These are phyloP conservation scores for Mantis religiosa DNA, from an alignment of 2,888 invertebrate species.

Conservation along the genomic window DNA sequence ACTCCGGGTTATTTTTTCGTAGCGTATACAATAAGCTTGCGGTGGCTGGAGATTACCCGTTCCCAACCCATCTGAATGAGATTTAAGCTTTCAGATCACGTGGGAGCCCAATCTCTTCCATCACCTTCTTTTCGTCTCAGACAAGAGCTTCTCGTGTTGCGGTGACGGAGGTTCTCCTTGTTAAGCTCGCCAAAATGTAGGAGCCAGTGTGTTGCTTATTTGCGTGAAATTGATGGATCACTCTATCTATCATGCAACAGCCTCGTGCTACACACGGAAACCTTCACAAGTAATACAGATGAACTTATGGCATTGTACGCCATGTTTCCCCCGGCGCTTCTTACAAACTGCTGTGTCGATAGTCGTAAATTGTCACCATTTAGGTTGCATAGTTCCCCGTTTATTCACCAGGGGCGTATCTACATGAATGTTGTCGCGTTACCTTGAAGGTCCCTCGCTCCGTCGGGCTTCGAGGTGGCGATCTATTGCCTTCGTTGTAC, in stretches of 20 bases:
- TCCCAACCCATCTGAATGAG: background rate
- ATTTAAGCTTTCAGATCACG: background rate
- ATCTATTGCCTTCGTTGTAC: too few relatives aligned
- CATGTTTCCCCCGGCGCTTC: too few relatives aligned
- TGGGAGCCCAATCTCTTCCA: background rate
- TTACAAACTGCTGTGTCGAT: too few relatives aligned
- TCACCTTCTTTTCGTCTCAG: background rate
- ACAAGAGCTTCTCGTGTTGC: background rate
- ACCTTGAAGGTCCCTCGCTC: too few relatives aligned
- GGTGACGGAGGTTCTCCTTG: background rate
- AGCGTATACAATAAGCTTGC: background rate
- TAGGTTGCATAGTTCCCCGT: too few relatives aligned
- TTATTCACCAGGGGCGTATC: too few relatives aligned
- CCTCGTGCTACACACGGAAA: too few relatives aligned
- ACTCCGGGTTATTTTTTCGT: background rate
- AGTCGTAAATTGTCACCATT: too few relatives aligned
- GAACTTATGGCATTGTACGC: too few relatives aligned
- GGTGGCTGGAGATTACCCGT: background rate
- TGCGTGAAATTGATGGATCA: conserved; percentile 22
- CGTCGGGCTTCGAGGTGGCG: too few relatives aligned
- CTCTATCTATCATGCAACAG: conserved; percentile 3
- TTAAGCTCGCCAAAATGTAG: background rate
- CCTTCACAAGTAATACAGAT: too few relatives aligned
- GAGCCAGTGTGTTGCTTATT: conserved; percentile 15
- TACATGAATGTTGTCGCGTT: too few relatives aligned